These are phyloP conservation scores for Sylvietta virens DNA, from an alignment of 2,113 vertebrate genomes.

Conservation along the genomic window DNA sequence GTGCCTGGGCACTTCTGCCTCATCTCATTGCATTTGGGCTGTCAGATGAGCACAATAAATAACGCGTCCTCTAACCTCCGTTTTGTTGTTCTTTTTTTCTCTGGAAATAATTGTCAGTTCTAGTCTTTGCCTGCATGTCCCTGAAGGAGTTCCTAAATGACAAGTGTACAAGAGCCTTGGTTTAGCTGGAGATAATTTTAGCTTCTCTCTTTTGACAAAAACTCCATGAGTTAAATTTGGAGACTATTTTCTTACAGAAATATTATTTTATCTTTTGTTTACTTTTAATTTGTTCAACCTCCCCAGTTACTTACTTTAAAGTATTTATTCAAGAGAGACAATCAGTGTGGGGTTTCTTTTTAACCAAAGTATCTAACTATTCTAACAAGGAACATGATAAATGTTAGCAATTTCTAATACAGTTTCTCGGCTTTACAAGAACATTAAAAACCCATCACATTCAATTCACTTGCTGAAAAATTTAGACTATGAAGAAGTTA, in stretches of 20 bases:
- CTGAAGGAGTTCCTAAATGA: background rate
- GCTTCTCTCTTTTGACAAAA: background rate
- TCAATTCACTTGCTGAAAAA: background rate
- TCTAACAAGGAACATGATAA: background rate
- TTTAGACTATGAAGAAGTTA: background rate
- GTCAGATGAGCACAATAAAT: background rate
- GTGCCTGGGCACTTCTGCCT: background rate
- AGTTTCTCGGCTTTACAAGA: background rate
- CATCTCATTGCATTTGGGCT: background rate
- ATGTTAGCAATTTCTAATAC: slow-evolving; percentile 3
- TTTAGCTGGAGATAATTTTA: background rate
- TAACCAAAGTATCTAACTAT: background rate
- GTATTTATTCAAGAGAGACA: background rate
- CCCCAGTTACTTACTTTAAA: background rate
- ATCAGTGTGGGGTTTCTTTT: background rate
- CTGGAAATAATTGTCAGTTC: background rate
- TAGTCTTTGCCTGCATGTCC: background rate
- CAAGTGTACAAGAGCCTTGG: background rate
- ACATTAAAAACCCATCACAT: background rate
- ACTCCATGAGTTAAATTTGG: background rate
- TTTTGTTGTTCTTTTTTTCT: background rate
- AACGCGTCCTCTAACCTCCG: background rate
- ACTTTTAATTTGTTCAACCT: background rate
- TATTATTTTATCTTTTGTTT: background rate
- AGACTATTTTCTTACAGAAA: background rate